Base-by-base conservation (phyloP, 2,113 vertebrate species). In the Pseudopipra pipra region DNA sequence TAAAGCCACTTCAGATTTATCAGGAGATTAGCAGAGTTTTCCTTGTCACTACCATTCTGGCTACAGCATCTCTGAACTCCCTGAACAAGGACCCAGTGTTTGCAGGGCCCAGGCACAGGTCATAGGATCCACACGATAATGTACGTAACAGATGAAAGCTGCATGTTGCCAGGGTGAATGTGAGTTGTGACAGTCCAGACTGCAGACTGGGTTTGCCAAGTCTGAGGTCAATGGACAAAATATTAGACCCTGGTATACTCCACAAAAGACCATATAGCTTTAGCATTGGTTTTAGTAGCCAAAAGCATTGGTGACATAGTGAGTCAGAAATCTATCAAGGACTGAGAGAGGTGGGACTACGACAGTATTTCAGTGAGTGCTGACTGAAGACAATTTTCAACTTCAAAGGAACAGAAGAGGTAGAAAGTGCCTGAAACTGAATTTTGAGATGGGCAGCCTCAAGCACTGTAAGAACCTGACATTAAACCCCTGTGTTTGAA, bases 141-240 rank as follows among this genome's bases (percentile, higher is more conserved):
- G 25, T 35, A 37, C 0, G 1, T 37, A 44, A 28, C 19, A 20
- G n/a, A 56, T 44, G 35, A 58, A 51, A 63, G 27, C 65, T 63
- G 22, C 31, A 51, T 21, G 4, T 8, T 52, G 9, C 33, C 23
- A 19, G 23, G 28, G 20, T 28, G 49, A 71, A 33, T 14, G 8
- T 20, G 22, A 8, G 6, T 43, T 47, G 31, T 71, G 39, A 19
- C 8, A 28, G 41, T 56, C 31, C 41, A 19, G 21, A 35, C 8
- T 62, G 39, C 39, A 68, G 30, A 41, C 28, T 39, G 37, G 12
- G 2, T 61, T 17, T 82, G 56, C 46, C 18, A 55, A 63, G 49
- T 30, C 8, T 24, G 54, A 75, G 20, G 16, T 23, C 7, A 30
- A 11, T 3, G 7, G 11, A 44, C 0, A 1, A 54, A 39, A 7